These are phyloP conservation scores for Oceanodroma tethys DNA, from an alignment of 2,113 vertebrate species.

Conservation along the genomic window DNA sequence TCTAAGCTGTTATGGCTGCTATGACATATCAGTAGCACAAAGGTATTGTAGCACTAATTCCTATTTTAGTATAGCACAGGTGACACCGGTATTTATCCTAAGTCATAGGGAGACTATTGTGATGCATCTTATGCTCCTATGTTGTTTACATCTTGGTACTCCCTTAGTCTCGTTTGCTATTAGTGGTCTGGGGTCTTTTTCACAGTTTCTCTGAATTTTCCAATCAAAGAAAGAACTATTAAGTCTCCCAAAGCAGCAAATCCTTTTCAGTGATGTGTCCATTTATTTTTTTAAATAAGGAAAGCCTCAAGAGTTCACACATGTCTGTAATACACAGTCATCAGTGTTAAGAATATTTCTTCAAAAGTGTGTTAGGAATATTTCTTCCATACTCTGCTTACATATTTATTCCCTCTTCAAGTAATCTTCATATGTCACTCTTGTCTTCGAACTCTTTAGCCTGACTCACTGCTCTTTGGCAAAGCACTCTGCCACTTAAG, in stretches of 20 bases:
- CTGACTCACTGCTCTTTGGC: not conserved
- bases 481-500: not conserved
- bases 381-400: not conserved
- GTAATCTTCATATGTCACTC: not conserved
- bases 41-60: not conserved
- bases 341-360: not conserved
- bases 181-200: not conserved
- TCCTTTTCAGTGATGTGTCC: not conserved
- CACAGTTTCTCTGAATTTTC: not conserved
- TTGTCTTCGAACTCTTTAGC: not conserved
- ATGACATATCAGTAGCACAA: not conserved
- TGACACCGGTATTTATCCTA: not conserved
- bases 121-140: not conserved
- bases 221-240: not conserved
- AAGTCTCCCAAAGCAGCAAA: not conserved
- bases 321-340: not conserved
- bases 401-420: not conserved
- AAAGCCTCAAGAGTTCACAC: not conserved
- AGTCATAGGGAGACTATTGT: not conserved
- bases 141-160: not conserved
- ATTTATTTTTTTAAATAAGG: not conserved
- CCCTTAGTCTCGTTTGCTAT: not conserved
- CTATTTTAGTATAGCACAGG: not conserved
- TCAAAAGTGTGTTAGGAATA: not conserved
- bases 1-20: not conserved